Evolutionary conservation across 64 coral and sea anemone species (phyloP).

Genomic region (Platygyra sinensis): DNA sequence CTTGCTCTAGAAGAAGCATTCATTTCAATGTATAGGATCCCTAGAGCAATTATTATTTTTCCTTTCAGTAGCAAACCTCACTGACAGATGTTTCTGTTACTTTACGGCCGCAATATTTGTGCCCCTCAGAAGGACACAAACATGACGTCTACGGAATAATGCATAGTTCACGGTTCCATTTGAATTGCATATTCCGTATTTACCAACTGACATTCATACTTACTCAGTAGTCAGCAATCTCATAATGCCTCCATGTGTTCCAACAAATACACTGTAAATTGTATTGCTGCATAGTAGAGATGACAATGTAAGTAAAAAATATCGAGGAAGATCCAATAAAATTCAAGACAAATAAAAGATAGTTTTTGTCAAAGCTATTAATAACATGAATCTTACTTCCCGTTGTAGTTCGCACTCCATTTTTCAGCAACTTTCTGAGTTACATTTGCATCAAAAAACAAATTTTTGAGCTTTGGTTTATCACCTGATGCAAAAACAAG

Average conservation of each 20-base stretch:
- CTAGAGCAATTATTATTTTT: too few species aligned
- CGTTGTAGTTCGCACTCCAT: neutral
- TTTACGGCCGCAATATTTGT: too few species aligned
- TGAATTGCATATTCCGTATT: too few species aligned
- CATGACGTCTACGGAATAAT: too few species aligned
- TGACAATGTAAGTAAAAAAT: too few species aligned
- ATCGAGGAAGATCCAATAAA: neutral
- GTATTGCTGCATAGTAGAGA: constrained; percentile 1
- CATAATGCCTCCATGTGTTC: constrained; percentile 51
- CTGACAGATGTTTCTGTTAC: too few species aligned
- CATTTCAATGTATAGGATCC: too few species aligned
- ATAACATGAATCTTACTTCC: constrained; percentile 15
- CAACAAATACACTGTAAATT: constrained; percentile 51
- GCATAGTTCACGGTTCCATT: too few species aligned
- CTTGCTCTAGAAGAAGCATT: too few species aligned
- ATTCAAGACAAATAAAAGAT: neutral
- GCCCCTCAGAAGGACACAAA: too few species aligned
- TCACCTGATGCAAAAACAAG: constrained; percentile 29
- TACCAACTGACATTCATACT: neutral
- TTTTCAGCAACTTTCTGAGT: neutral
- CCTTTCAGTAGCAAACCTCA: too few species aligned
- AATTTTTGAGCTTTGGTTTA: neutral
- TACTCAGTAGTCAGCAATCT: constrained; percentile 37
- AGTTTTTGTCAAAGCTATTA: neutral
- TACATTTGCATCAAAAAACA: constrained; percentile 38